phyloP scores from a whole-genome alignment of 2,797 vertebrate species.

The Ara ararauna region DNA sequence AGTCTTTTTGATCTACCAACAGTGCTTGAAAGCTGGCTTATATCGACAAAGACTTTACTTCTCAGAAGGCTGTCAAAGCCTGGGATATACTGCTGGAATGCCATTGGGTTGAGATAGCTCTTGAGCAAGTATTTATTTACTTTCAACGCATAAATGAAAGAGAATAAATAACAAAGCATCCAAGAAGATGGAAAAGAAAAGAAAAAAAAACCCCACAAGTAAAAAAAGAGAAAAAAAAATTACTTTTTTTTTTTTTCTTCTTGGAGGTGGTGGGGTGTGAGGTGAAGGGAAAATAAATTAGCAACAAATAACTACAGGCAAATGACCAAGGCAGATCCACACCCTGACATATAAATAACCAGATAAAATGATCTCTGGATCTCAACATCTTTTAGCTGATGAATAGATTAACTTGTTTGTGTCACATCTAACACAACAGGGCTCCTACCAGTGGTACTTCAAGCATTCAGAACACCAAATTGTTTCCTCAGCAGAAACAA shows the following conservation, averaged over 20 bases:
- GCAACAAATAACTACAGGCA: not conserved
- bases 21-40: not conserved
- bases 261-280: not conserved
- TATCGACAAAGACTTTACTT: not conserved
- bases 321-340: not conserved
- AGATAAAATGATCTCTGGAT: not conserved
- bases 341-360: not conserved
- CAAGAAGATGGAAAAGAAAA: not conserved
- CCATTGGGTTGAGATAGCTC: not conserved
- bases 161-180: not conserved
- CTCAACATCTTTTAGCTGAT: not conserved
- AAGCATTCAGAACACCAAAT: not conserved
- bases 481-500: not conserved
- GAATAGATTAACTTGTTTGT: not conserved
- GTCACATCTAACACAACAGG: not conserved
- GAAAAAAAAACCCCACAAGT: rapidly evolving
- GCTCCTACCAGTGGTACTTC: not conserved
- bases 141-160: not conserved
- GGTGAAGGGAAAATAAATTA: not conserved
- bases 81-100: not conserved
- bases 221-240: not conserved
- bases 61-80: not conserved
- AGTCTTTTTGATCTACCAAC: not conserved
- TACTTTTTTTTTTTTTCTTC: not conserved
- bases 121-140: not conserved